Percentiles rank a stretch among this genome's conserved stretches.
Conservation (phyloP, 2,888 invertebrate species). For the Netelia fuscicornis region DNA sequence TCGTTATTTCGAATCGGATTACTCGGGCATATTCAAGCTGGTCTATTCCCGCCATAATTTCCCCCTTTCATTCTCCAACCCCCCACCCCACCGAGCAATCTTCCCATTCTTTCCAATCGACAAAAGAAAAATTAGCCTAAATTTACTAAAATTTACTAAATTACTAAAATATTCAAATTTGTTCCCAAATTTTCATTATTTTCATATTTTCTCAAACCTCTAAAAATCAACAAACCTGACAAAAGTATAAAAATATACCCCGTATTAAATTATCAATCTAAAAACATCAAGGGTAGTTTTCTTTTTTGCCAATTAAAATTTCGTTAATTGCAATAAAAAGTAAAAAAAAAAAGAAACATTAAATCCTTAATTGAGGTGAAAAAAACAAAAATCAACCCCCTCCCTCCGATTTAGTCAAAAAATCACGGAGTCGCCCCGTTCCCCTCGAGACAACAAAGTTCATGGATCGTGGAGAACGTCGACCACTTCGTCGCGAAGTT, state of each 20-base stretch:
- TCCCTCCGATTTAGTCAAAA: too few relatives aligned
- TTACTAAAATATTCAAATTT: constrained; percentile 7
- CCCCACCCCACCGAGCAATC: neutral
- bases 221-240: neutral
- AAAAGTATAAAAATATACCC: neutral
- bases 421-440: too few relatives aligned
- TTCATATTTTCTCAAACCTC: neutral
- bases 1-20: constrained; percentile 53
- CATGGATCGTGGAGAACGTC: neutral
- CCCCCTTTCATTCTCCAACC: neutral
- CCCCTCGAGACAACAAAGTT: too few relatives aligned
- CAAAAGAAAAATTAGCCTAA: neutral
- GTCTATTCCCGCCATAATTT: constrained; percentile 10
- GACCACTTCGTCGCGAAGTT: neutral
- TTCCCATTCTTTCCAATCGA: neutral
- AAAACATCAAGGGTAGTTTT: neutral
- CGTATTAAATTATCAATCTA: neutral
- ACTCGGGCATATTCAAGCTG: constrained; percentile 15
- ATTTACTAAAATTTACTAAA: constrained; percentile 9
- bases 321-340: too few relatives aligned
- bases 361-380: too few relatives aligned
- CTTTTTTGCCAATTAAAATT: too few relatives aligned
- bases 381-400: too few relatives aligned
- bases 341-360: too few relatives aligned
- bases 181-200: neutral